Base-by-base conservation (phyloP, 2,888 invertebrate genomes). In the Alcis repandata region DNA sequence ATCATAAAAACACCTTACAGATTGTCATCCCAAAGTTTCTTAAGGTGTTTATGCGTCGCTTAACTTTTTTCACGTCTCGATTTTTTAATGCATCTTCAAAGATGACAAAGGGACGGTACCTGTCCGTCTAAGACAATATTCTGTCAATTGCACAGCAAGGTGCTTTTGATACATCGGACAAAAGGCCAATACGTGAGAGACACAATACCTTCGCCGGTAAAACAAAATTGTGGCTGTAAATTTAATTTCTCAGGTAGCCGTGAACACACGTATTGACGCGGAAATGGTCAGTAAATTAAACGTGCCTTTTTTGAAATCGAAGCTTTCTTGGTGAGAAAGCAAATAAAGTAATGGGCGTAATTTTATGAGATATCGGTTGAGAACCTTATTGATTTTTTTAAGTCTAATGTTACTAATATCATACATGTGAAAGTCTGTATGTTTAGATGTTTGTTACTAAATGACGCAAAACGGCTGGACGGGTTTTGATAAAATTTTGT, bases 71-170 rank as follows among this genome's bases (percentile, higher is more conserved):
- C 69, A 63, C 59, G 73, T 74, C 74, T 73, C 66, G 17, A 59
- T 48, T 63, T 62, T 69, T 78, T 75, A 49, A 41, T 17, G 67
- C 48, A 58, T 46, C 52, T 67, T 71, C 61, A 70, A 72, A 82
- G 82, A 63, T 71, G 61, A 67, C 69, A 73, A 88, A 87, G 80
- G 65, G 78, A 83, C 78, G 65, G 76, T 90, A 92, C 92, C 92
- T 91, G 91, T 87, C 73, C 69, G 63, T 79, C 78, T 87, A 86
- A 90, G 85, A 92, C 90, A 92, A 91, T 89, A 86, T 84, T 79
- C 82, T 75, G 76, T 81, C 86, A 88, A 90, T 91, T 89, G 86
- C 87, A 79, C 84, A 75, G 87, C 86, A 85, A 87, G 88, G 86
- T 87, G 86, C 82, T 83, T 84, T 85, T 75, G 82, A 84, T 84